Evolutionary conservation across 2,888 invertebrate species (phyloP).

Genomic region (Orthosia gothica): DNA sequence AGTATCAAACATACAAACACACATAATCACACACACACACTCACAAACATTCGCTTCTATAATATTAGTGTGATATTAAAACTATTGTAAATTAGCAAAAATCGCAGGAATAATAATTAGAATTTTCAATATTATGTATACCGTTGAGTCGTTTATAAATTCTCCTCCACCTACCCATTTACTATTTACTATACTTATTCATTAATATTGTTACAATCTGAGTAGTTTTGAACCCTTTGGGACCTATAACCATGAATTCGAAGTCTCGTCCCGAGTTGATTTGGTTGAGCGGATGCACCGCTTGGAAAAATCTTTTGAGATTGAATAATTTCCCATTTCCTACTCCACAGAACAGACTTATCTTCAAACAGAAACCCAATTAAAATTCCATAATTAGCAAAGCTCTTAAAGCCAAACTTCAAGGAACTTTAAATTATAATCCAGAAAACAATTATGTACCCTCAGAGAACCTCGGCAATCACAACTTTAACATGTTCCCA

Average conservation of each 20-base stretch:
- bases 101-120: too few relatives aligned
- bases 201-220: neutral
- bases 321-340: neutral
- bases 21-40: too few relatives aligned
- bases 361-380: conserved; percentile 15
- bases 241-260: neutral
- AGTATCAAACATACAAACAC: too few relatives aligned
- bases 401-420: conserved; percentile 22
- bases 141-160: too few relatives aligned
- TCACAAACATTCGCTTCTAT: too few relatives aligned
- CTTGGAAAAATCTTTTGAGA: neutral
- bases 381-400: conserved; percentile 12
- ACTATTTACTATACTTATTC: neutral
- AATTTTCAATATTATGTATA: too few relatives aligned
- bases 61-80: too few relatives aligned
- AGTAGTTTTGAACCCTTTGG: neutral
- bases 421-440: conserved; percentile 41
- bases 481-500: conserved; percentile 41
- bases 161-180: too few relatives aligned
- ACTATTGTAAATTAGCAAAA: too few relatives aligned
- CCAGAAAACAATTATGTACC: conserved; percentile 25
- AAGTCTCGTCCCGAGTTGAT: neutral
- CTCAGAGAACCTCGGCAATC: conserved; percentile 26
- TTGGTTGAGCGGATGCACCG: neutral
- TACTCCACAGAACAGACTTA: neutral